These are phyloP conservation scores for Poeciliopsis infans DNA, from an alignment of 2,797 vertebrate genomes.

Conservation along the genomic window DNA sequence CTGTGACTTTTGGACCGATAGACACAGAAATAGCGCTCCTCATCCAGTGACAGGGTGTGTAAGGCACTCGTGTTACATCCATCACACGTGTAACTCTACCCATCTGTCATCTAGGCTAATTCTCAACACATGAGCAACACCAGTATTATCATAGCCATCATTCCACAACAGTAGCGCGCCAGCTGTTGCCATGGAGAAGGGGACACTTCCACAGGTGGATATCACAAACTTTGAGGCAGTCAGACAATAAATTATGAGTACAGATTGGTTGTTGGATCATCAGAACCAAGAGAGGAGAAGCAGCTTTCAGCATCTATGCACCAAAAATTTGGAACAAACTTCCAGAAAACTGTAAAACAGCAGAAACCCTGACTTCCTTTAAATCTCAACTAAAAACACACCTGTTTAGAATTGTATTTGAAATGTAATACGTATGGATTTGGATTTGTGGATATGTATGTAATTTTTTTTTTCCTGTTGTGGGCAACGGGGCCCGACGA, in stretches of 20 bases:
- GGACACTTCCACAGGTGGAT: slow-evolving; percentile 2
- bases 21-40: slow-evolving; percentile 70
- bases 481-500: no score
- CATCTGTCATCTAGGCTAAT: slow-evolving; percentile 56
- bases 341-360: no score
- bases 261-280: slow-evolving; percentile 7
- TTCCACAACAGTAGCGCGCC: slow-evolving; percentile 62
- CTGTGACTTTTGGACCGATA: slow-evolving; percentile 55
- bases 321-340: no score
- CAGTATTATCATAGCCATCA: slow-evolving; percentile 60
- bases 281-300: no score
- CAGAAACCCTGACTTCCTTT: no score
- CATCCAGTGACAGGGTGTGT: slow-evolving; percentile 28
- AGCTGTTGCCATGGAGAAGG: slow-evolving; percentile 59
- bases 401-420: no score
- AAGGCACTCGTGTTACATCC: slow-evolving; percentile 65
- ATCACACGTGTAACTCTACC: slow-evolving; percentile 71
- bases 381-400: no score
- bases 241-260: slow-evolving; percentile 13
- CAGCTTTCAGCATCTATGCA: no score
- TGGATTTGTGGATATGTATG: no score
- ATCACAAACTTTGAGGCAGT: not conserved
- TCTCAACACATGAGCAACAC: slow-evolving; percentile 63
- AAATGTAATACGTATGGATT: no score
- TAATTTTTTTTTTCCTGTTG: no score